Evolutionary conservation across 2,797 vertebrate species (phyloP).

Genomic region (Melanotaenia nigrans): DNA sequence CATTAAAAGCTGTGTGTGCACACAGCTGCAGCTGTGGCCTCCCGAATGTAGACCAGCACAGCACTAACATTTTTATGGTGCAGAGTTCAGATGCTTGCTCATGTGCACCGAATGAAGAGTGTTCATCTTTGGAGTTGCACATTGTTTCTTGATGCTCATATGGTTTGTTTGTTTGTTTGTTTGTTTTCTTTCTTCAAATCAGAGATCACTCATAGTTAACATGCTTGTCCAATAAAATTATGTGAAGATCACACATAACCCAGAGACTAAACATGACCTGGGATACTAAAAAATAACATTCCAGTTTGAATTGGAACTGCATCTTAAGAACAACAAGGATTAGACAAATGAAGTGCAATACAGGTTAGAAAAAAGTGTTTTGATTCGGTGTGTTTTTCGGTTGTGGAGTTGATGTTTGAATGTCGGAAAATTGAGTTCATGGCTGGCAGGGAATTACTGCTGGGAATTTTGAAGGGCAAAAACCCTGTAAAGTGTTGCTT

Average conservation of each 20-base stretch:
- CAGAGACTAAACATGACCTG: not conserved
- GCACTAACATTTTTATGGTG: slow-evolving; percentile 62
- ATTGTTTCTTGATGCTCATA: not conserved
- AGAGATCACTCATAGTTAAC: not conserved
- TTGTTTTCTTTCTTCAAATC: slow-evolving; percentile 1
- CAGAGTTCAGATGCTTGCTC: slow-evolving; percentile 46
- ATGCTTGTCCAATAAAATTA: not conserved
- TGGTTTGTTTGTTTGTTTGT: not conserved
- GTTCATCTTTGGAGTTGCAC: slow-evolving; percentile 7
- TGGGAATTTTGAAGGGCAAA: not conserved
- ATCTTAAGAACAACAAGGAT: not conserved
- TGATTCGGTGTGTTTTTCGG: not conserved
- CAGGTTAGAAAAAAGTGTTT: not conserved
- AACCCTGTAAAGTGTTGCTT: slow-evolving; percentile 11
- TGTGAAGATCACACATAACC: not conserved
- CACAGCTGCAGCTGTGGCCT: slow-evolving; percentile 70
- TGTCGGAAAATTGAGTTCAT: not conserved
- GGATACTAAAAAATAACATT: not conserved
- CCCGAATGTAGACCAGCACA: slow-evolving; percentile 67
- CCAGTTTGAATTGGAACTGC: not conserved
- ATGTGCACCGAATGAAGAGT: slow-evolving; percentile 27
- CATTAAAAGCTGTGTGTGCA: slow-evolving; percentile 70
- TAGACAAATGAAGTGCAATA: not conserved
- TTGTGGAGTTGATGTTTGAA: slow-evolving; percentile 8
- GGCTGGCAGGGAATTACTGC: not conserved